phyloP scores from a whole-genome alignment of 2,797 vertebrate species.

The Heterohyrax brucei region DNA sequence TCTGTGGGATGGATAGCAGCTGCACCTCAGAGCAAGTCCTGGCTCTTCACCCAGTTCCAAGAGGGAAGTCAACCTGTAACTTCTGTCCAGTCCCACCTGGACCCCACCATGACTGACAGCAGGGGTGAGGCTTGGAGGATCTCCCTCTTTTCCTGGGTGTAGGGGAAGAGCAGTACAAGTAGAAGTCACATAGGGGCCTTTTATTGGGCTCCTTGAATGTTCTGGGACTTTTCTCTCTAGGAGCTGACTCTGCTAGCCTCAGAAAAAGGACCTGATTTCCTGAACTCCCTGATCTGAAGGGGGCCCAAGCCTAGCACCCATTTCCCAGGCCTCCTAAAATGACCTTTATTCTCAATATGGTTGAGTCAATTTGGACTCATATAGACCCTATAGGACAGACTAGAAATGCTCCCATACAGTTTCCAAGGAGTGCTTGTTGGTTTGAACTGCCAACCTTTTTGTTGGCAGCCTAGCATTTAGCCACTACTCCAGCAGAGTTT shows the following conservation, averaged over 20 bases:
- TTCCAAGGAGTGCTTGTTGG: no score
- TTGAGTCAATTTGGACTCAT: no score
- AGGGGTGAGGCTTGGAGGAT: no score
- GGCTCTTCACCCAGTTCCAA: accelerated
- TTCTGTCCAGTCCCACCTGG: neutral
- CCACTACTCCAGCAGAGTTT: no score
- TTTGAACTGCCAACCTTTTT: no score
- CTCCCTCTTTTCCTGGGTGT: neutral
- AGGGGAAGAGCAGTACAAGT: accelerated
- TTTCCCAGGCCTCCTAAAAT: no score
- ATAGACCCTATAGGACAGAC: no score
- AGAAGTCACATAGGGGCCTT: accelerated
- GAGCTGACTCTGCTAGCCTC: neutral
- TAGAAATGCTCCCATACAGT: no score
- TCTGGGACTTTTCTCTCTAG: neutral
- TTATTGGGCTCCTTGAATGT: accelerated
- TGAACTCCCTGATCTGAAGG: neutral
- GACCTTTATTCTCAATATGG: no score
- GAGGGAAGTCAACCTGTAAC: neutral
- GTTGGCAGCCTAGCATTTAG: no score
- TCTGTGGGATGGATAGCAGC: accelerated
- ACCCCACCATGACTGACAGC: neutral
- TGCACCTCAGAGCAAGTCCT: accelerated
- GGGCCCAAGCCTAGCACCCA: neutral
- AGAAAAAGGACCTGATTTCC: neutral